Percentiles rank a stretch among this genome's conserved stretches.
These are phyloP conservation scores for Alauda arvensis DNA, from an alignment of 2,797 vertebrate species.

Conservation along the genomic window DNA sequence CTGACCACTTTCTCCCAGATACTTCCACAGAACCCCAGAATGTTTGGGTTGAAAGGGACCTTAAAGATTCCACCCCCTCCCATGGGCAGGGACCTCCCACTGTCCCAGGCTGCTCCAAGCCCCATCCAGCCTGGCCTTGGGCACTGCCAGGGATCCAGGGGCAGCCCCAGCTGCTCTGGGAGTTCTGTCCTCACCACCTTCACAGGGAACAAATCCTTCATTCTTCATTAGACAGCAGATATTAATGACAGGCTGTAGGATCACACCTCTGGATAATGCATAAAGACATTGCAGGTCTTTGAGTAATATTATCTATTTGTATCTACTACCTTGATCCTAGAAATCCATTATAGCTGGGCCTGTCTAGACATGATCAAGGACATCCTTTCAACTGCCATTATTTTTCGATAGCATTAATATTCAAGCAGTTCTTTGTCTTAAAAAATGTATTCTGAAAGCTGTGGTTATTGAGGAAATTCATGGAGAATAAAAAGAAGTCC, in stretches of 20 bases:
- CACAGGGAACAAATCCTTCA: not conserved
- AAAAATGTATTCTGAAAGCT: constrained; percentile 44
- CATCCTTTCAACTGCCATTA: constrained; percentile 32
- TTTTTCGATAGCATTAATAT: constrained; percentile 24
- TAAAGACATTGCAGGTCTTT: not conserved
- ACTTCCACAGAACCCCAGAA: not conserved
- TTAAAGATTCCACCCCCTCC: not conserved
- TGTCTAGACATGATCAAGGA: constrained; percentile 48
- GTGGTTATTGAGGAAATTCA: constrained; percentile 11
- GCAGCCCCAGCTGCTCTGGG: not conserved
- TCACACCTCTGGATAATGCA: not conserved
- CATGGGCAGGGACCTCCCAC: not conserved
- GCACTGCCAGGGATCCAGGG: not conserved
- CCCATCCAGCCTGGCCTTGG: not conserved
- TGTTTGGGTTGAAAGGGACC: not conserved
- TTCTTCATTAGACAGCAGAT: not conserved
- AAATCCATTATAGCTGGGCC: constrained; percentile 25
- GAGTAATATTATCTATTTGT: constrained; percentile 37
- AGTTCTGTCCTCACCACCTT: not conserved
- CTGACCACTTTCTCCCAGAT: not conserved
- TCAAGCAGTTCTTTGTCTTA: constrained; percentile 47
- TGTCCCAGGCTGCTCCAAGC: not conserved
- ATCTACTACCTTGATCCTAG: constrained; percentile 24
- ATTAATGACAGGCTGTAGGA: not conserved
- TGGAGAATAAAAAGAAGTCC: not conserved